Evolutionary conservation across 2,888 invertebrate genomes (phyloP).

Genomic region (Geotrupes spiniger): DNA sequence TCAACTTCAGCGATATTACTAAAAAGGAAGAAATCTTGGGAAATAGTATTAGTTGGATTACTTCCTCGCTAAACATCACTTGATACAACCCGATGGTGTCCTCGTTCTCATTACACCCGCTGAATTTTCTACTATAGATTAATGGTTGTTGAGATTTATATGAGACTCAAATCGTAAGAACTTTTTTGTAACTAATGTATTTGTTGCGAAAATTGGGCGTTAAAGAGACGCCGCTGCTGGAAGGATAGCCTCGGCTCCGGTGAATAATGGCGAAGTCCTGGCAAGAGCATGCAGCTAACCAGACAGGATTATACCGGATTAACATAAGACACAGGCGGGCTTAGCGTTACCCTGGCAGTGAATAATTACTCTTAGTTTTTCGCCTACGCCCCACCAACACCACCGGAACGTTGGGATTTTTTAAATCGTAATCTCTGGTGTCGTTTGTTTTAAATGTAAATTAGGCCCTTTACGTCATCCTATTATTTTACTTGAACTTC

Average conservation of each 20-base stretch:
- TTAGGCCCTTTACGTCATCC: constrained; percentile 28
- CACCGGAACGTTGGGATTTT: constrained; percentile 16
- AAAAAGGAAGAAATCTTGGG: too few relatives aligned
- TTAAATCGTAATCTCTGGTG: constrained; percentile 40
- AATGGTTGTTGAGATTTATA: too few relatives aligned
- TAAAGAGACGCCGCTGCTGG: too few relatives aligned
- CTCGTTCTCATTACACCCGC: too few relatives aligned
- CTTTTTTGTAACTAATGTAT: too few relatives aligned
- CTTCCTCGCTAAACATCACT: too few relatives aligned
- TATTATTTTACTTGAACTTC: constrained; percentile 23
- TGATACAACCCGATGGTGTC: too few relatives aligned
- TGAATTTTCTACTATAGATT: too few relatives aligned
- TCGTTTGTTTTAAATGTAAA: constrained; percentile 41
- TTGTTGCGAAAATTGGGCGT: too few relatives aligned
- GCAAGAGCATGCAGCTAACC: constrained; percentile 47
- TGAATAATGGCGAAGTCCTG: constrained; percentile 47
- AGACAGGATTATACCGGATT: constrained; percentile 51
- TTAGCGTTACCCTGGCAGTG: constrained; percentile 50
- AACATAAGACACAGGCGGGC: constrained; percentile 52
- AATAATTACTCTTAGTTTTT: constrained; percentile 41
- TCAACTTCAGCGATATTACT: too few relatives aligned
- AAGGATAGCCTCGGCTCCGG: constrained; percentile 9
- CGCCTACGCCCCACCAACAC: constrained; percentile 5
- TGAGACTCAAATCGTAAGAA: too few relatives aligned
- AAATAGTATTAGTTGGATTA: too few relatives aligned